Conservation (phyloP, 2,113 vertebrate genomes). For the Mus spicilegus region DNA sequence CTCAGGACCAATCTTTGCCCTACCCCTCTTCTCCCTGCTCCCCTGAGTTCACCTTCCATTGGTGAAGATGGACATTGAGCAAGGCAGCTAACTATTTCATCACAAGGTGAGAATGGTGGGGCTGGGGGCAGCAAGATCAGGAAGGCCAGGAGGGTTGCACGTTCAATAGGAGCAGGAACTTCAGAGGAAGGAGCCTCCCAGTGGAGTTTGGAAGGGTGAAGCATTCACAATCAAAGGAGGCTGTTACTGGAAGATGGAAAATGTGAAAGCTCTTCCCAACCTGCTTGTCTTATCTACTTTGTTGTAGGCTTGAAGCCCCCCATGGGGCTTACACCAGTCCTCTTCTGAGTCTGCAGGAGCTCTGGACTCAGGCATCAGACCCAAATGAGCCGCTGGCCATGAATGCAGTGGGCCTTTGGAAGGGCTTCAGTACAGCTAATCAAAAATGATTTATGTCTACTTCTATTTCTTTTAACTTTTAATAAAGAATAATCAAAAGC, state of each 20-base stretch:
- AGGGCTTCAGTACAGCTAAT: constrained; percentile 63
- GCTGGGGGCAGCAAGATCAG: background rate
- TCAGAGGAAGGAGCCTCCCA: background rate
- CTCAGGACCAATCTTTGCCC: too few species aligned
- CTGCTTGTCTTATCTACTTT: background rate
- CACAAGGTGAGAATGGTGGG: too few species aligned
- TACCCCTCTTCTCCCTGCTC: background rate
- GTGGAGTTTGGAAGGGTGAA: background rate
- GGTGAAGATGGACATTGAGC: background rate
- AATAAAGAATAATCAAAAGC: constrained; percentile 77
- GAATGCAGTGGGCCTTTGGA: background rate
- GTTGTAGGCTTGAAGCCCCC: background rate
- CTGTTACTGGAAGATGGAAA: background rate
- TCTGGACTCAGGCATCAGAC: constrained; percentile 11
- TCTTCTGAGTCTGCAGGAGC: background rate
- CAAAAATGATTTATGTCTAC: constrained; percentile 72
- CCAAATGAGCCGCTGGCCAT: background rate
- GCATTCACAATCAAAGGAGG: background rate
- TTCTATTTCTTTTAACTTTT: constrained; percentile 73
- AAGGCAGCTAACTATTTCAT: background rate
- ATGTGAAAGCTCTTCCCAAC: background rate
- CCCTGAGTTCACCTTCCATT: background rate
- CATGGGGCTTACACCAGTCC: background rate
- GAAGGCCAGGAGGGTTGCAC: fast-evolving
- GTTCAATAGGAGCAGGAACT: background rate